Evolutionary conservation across 2,888 invertebrate genomes (phyloP).

Genomic region (Nasonia oneida): DNA sequence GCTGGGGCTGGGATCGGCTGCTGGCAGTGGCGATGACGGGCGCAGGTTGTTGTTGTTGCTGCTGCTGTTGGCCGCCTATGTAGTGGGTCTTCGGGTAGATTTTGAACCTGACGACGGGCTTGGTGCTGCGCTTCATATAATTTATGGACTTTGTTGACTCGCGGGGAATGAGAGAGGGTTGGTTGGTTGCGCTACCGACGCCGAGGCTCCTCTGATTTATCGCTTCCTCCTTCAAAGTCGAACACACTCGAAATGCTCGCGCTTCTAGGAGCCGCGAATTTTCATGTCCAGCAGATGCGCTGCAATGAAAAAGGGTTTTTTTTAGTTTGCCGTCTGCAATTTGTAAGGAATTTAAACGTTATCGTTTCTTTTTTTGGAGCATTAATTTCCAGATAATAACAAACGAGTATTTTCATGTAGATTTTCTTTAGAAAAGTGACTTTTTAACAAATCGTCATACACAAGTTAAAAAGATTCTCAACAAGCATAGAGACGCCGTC

Average conservation of each 20-base stretch:
- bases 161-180: neutral
- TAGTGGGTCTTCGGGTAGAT: conserved; percentile 55
- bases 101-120: conserved; percentile 61
- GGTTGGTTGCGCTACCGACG: neutral
- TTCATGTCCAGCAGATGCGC: conserved; percentile 16
- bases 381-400: no score
- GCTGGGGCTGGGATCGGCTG: neutral
- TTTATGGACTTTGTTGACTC: conserved; percentile 42
- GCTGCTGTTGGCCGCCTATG: conserved; percentile 10
- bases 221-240: conserved; percentile 41
- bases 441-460: no score
- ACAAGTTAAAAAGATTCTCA: no score
- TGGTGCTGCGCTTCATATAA: conserved; percentile 63
- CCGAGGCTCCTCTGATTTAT: conserved; percentile 38
- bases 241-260: neutral
- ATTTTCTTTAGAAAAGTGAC: no score
- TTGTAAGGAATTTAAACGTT: no score
- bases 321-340: no score
- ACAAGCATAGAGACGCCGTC: neutral
- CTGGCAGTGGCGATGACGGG: conserved; percentile 21
- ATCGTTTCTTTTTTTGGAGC: no score
- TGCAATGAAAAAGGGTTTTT: neutral
- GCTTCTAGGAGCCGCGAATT: conserved; percentile 30
- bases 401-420: no score
- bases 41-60: conserved; percentile 21